phyloP scores from a whole-genome alignment of 2,888 invertebrate genomes.

The Loripinus fragilis region DNA sequence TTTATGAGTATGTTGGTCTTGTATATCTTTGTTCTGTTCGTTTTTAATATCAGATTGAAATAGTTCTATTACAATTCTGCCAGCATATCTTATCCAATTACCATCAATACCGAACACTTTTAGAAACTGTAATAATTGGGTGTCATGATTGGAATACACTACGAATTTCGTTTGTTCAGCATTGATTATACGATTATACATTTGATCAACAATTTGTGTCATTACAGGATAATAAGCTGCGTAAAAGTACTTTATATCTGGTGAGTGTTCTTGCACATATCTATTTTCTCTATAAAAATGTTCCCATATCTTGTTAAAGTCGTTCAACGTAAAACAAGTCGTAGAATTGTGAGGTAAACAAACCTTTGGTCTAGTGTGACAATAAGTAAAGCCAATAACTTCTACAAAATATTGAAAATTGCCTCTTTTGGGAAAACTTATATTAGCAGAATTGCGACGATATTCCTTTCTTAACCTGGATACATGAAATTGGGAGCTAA shows the following conservation, averaged over 20 bases:
- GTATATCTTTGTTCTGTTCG: no score
- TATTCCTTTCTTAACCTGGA: conserved; percentile 82
- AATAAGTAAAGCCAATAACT: conserved; percentile 92
- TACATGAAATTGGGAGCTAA: no score
- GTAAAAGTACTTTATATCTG: conserved; percentile 89
- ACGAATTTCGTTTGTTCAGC: conserved; percentile 85
- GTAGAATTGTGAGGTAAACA: conserved; percentile 86
- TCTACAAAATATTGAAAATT: no score
- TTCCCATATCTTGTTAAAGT: conserved; percentile 69
- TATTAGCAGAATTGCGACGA: conserved; percentile 29
- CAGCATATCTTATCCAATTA: conserved; percentile 91
- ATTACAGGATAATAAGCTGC: conserved; percentile 91
- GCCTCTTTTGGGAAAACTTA: conserved; percentile 84
- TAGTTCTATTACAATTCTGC: conserved; percentile 94
- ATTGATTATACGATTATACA: conserved; percentile 55
- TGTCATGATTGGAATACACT: conserved; percentile 95
- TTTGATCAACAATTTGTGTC: conserved; percentile 87
- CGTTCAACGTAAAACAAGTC: conserved; percentile 63
- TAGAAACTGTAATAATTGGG: conserved; percentile 93
- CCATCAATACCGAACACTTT: conserved; percentile 90
- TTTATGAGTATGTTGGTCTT: no score
- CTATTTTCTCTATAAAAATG: conserved; percentile 61
- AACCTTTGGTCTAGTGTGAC: conserved; percentile 92
- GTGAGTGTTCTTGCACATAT: conserved; percentile 85
- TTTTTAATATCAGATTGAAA: no score